Evolutionary conservation across 1,140 invertebrate genomes (phyloP).

Genomic region (Parasteatoda tepidariorum): DNA sequence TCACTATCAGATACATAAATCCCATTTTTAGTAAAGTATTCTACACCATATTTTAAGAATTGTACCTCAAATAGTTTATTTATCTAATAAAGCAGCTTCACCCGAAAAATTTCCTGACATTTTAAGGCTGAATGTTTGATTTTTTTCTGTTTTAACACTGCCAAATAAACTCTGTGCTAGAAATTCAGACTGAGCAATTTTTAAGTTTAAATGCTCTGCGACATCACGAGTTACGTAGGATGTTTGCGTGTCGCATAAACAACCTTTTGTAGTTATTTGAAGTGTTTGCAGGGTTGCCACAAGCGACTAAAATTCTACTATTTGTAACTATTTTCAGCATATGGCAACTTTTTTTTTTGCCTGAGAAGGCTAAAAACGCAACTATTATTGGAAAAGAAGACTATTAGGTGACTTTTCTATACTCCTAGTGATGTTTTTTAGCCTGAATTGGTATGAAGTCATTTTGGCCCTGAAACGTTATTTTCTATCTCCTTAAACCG

Average conservation of each 20-base stretch:
- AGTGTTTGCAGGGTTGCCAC: too few relatives aligned
- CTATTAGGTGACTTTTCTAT: too few relatives aligned
- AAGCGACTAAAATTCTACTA: too few relatives aligned
- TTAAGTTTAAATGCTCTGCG: background rate
- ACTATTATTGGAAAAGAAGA: too few relatives aligned
- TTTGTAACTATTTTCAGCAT: too few relatives aligned
- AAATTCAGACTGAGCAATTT: background rate
- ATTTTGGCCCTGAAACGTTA: too few relatives aligned
- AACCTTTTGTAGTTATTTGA: background rate
- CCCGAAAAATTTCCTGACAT: background rate
- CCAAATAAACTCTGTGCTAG: background rate
- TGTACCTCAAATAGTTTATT: background rate
- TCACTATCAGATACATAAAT: slow-evolving; percentile 1
- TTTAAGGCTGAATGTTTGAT: background rate
- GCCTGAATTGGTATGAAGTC: too few relatives aligned
- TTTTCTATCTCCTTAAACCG: too few relatives aligned
- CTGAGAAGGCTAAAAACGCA: too few relatives aligned
- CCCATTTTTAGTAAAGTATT: background rate
- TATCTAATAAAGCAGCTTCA: slow-evolving; percentile 1
- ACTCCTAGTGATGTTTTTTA: too few relatives aligned
- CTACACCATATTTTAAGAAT: slow-evolving; percentile 3
- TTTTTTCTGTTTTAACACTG: slow-evolving; percentile 8
- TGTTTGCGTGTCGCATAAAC: background rate
- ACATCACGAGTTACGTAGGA: background rate
- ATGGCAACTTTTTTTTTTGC: too few relatives aligned